Evolutionary conservation across 2,797 vertebrate genomes (phyloP), one percentile per base, ranked within the genome.

Genomic region (Liparis tanakae): DNA sequence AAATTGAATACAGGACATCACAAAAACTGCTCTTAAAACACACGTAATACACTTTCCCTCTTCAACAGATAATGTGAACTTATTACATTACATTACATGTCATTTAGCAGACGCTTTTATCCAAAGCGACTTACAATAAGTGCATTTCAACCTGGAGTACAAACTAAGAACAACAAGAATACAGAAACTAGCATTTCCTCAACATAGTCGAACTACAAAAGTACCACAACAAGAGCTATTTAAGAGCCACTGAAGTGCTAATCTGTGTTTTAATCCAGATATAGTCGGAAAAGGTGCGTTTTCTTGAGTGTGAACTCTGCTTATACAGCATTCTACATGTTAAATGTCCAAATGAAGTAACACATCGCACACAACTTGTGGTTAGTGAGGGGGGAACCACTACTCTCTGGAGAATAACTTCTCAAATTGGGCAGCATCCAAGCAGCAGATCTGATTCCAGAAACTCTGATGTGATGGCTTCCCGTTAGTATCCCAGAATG

Each of bases 311-410:
- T 59, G 56, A 41, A 67, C 33, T 17, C 10, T 54, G 44, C 60
- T n/a, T 20, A 22, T 20, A 59, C n/a, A 59, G 37, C 60, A 1
- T 39, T 56, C 20, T 37, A 25, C 54, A 58, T 10, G 0, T 71
- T 50, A 33, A 54, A 51, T n/a, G 7, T 43, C 37, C 14, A 53
- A 39, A 7, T 43, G 44, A 43, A 53, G 12, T 60, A 22, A 67
- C 12, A 50, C 7, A 66, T 50, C 59, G 36, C 7, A 34, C 36
- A 54, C 44, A 70, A 44, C 10, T 4, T 70, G 46, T 56, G 53
- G 39, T 48, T 60, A 36, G 20, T n/a, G 3, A 7, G 14, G 12
- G 1, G 7, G 17, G 1, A 13, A 54, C 22, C 18, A 4, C 15
- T 33, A 10, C 10, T 55, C 7, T 70, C 10, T 20, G 5, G n/a